Conservation (phyloP, 2,888 invertebrate genomes). For the Myathropa florea region DNA sequence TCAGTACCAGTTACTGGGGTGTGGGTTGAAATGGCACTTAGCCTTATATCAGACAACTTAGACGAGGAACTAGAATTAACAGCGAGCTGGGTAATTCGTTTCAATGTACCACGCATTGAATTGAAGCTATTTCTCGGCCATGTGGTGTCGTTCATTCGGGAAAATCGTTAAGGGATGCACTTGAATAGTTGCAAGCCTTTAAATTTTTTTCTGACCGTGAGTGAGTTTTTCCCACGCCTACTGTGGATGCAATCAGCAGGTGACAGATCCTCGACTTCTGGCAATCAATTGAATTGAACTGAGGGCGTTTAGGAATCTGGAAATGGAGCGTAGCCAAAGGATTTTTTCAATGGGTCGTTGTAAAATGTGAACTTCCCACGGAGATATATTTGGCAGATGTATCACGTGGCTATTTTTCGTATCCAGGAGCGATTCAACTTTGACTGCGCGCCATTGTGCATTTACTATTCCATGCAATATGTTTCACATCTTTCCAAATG, state of each 20-base stretch:
- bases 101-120: not conserved
- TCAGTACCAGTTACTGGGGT: too few species aligned
- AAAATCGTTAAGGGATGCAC: not conserved
- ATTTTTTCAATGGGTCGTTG: not conserved
- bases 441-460: too few species aligned
- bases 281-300: not conserved
- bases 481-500: too few species aligned
- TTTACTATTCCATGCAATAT: too few species aligned
- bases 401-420: not conserved
- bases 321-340: not conserved
- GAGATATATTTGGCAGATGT: not conserved
- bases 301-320: not conserved
- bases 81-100: not conserved
- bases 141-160: not conserved
- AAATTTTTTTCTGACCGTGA: not conserved
- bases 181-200: not conserved
- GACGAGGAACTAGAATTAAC: not conserved
- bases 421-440: too few species aligned
- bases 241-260: not conserved
- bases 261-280: not conserved
- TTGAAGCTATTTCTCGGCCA: not conserved
- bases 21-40: not conserved
- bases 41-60: not conserved
- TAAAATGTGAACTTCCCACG: not conserved
- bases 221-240: not conserved